A percentile compares a stretch with the other conserved stretches of the same genome.
These are phyloP conservation scores for Sebastes itinus DNA, from an alignment of 2,797 vertebrate species.

Conservation along the genomic window DNA sequence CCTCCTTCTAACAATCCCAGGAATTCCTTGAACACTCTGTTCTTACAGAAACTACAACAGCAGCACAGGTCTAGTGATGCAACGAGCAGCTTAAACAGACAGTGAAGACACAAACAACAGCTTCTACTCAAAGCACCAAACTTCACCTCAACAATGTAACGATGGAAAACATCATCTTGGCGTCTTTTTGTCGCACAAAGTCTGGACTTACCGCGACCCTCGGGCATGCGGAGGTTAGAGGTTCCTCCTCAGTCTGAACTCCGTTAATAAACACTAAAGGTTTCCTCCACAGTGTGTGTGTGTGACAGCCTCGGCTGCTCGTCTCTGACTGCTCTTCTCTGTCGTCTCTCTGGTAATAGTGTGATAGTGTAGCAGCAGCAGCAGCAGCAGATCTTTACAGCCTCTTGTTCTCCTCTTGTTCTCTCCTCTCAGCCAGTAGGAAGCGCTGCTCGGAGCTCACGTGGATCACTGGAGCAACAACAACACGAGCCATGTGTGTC, in stretches of 20 bases:
- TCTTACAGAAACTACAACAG: too few species aligned
- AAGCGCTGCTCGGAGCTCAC: constrained; percentile 62
- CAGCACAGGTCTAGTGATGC: neutral
- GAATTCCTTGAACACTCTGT: neutral
- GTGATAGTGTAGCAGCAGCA: too few species aligned
- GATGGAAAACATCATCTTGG: neutral
- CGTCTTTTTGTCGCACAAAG: neutral
- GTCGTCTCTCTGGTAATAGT: neutral
- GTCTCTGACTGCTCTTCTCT: neutral
- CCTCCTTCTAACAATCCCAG: neutral
- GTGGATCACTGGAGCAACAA: constrained; percentile 61
- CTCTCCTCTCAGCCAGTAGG: constrained; percentile 43
- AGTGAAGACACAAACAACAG: neutral
- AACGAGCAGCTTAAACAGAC: neutral
- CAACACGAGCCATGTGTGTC: constrained; percentile 72
- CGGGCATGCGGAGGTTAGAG: constrained; percentile 45
- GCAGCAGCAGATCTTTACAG: neutral
- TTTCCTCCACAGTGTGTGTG: neutral
- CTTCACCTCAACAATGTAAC: neutral
- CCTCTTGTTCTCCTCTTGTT: constrained; percentile 1
- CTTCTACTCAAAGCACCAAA: neutral
- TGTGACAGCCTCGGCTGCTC: neutral
- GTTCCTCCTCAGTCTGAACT: neutral
- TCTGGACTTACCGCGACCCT: constrained; percentile 56
- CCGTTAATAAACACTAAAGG: neutral